A percentile compares a stretch with the other conserved stretches of the same genome.
Evolutionary conservation across 2,888 invertebrate species (phyloP).

Genomic region (Achlya flavicornis): DNA sequence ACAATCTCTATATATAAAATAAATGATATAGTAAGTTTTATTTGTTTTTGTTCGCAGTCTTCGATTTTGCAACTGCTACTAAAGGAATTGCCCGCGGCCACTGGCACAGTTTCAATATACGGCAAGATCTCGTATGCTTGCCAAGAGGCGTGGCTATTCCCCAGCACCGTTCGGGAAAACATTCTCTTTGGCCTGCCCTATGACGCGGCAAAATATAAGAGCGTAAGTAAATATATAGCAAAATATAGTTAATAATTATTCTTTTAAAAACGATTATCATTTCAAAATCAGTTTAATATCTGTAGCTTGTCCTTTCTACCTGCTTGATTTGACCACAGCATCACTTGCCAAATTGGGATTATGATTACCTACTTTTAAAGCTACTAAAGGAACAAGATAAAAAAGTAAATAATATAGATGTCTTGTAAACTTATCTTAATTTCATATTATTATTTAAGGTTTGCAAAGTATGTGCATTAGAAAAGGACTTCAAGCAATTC

Average conservation of each 20-base stretch:
- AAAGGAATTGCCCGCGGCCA: conserved; percentile 86
- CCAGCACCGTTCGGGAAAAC: conserved; percentile 91
- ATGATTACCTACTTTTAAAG: no score
- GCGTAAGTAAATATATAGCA: conserved; percentile 51
- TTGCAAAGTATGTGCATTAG: conserved; percentile 80
- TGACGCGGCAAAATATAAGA: conserved; percentile 83
- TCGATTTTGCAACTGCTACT: conserved; percentile 88
- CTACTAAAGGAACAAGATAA: no score
- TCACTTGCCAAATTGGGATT: no score
- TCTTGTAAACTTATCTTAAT: background rate
- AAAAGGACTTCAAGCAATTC: conserved; percentile 83
- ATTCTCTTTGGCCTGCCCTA: conserved; percentile 91
- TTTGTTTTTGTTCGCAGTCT: conserved; percentile 68
- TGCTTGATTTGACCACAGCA: no score
- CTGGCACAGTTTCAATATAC: conserved; percentile 85
- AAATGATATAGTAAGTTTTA: background rate
- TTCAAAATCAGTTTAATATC: background rate
- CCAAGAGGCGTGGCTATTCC: conserved; percentile 94
- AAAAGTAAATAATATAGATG: no score
- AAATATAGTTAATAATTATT: conserved; percentile 15
- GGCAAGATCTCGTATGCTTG: conserved; percentile 89
- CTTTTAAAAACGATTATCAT: conserved; percentile 16
- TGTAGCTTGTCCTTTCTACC: no score
- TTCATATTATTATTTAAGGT: conserved; percentile 51
- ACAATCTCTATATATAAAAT: no score